Percentiles rank a stretch among this genome's conserved stretches.
Evolutionary conservation across 2,888 invertebrate genomes (phyloP).

Genomic region (Limenitis camilla): DNA sequence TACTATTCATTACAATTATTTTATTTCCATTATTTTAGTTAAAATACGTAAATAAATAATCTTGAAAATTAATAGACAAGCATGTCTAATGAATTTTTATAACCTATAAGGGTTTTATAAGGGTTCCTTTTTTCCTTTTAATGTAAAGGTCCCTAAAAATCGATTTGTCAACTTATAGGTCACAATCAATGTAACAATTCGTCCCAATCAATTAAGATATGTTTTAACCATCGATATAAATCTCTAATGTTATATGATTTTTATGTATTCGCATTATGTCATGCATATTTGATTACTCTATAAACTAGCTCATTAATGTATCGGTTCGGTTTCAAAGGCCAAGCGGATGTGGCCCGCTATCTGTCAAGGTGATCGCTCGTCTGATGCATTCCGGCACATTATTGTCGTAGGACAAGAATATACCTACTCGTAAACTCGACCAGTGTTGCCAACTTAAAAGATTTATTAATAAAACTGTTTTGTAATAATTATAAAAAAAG

Average conservation of each 20-base stretch:
- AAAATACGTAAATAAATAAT: too few relatives aligned
- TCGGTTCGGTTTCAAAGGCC: constrained; percentile 19
- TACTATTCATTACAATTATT: too few relatives aligned
- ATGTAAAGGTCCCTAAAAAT: too few relatives aligned
- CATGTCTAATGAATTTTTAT: too few relatives aligned
- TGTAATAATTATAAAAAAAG: too few relatives aligned
- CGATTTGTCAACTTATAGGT: too few relatives aligned
- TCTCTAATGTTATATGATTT: constrained; percentile 7
- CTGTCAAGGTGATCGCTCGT: constrained; percentile 24
- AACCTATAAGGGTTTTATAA: too few relatives aligned
- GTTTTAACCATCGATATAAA: background rate
- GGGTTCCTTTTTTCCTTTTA: too few relatives aligned
- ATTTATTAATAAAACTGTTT: background rate
- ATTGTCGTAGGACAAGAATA: constrained; percentile 10
- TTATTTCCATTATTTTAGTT: too few relatives aligned
- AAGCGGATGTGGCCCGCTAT: constrained; percentile 21
- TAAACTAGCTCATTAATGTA: constrained; percentile 18
- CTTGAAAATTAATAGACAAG: too few relatives aligned
- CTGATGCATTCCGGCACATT: constrained; percentile 20
- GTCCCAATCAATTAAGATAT: background rate
- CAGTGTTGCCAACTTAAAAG: background rate
- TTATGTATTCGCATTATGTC: constrained; percentile 14
- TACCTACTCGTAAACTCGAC: background rate
- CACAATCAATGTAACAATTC: too few relatives aligned
- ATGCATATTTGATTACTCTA: constrained; percentile 22